A percentile compares a stretch with the other conserved stretches of the same genome.
Evolutionary conservation across 1,140 invertebrate genomes (phyloP).

Genomic region (Philotrypesis tridentata): DNA sequence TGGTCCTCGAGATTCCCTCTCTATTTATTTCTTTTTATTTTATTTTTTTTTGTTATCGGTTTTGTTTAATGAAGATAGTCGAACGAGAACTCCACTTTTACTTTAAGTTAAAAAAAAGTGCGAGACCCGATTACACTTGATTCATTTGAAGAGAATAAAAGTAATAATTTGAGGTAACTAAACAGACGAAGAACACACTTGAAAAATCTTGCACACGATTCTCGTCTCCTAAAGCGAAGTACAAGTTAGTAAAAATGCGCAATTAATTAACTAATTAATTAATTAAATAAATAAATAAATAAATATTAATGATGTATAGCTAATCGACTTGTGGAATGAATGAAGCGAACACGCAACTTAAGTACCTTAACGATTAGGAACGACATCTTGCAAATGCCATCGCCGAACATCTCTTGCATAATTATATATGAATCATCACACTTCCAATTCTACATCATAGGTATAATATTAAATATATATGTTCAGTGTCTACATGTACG

Average conservation of each 20-base stretch:
- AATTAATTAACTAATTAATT: no score
- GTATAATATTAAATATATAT: background rate
- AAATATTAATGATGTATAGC: constrained; percentile 46
- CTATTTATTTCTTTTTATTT: no score
- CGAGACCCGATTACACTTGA: background rate
- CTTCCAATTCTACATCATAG: background rate
- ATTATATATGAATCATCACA: background rate
- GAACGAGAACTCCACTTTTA: background rate
- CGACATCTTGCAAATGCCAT: background rate
- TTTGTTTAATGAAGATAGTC: background rate
- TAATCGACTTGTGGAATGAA: background rate
- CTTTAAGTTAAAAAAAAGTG: background rate
- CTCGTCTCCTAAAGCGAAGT: background rate
- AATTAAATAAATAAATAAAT: constrained; percentile 48
- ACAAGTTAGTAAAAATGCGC: background rate
- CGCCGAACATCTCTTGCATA: background rate
- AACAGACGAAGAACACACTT: constrained; percentile 15
- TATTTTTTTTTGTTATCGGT: background rate
- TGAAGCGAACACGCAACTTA: background rate
- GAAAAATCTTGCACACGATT: constrained; percentile 34
- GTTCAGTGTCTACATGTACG: background rate
- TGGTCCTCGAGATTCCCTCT: constrained; percentile 2
- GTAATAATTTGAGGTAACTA: background rate
- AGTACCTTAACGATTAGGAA: background rate
- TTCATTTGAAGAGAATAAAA: background rate